Base-by-base conservation (phyloP, 2,797 vertebrate genomes). In the Decapterus maruadsi region DNA sequence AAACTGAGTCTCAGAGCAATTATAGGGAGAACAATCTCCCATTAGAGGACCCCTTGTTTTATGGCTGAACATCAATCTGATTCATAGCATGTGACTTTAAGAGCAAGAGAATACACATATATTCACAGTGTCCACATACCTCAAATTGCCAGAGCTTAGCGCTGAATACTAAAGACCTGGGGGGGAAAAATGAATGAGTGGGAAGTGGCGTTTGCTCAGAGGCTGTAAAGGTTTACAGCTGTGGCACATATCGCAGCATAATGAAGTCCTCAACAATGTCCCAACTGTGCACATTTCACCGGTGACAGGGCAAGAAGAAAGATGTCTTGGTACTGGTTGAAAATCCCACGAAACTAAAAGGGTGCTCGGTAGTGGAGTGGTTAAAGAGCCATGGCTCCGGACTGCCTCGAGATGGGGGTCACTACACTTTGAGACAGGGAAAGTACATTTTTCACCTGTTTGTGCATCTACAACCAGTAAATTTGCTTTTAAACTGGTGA, bases 1-100 rank as follows among this genome's bases (percentile, higher is more conserved):
- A 87, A 86, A 63, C 57, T 46, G 31, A 85, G 82, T 74, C 80
- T 90, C 85, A 59, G 57, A 83, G 80, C 85, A 92, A 92, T 91
- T 91, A 89, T 8, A 78, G 61, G 55, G 66, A 78, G 80, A 85
- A 89, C 82, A 78, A 84, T 79, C 72, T 82, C 64, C 78, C 72
- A 72, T 81, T 68, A 86, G 66, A 81, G 59, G 61, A 82, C 20
- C 40, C 38, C 36, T 73, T 75, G 53, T 82, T 92, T 89, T 89
- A 88, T 72, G 46, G 59, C 57, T 68, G 40, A 72, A 64, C 83
- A 82, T 89, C 80, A 86, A 84, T 80, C 76, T 83, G 72, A 83
- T 81, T 87, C 75, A 86, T 77, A 67, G 84, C 70, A 73, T 68
- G 67, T 71, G 80, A 82, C 59, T 82, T 69, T 72, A 80, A 82